These are phyloP conservation scores for Polydrusus pterygomalis DNA, from an alignment of 2,888 invertebrate genomes.

Conservation along the genomic window DNA sequence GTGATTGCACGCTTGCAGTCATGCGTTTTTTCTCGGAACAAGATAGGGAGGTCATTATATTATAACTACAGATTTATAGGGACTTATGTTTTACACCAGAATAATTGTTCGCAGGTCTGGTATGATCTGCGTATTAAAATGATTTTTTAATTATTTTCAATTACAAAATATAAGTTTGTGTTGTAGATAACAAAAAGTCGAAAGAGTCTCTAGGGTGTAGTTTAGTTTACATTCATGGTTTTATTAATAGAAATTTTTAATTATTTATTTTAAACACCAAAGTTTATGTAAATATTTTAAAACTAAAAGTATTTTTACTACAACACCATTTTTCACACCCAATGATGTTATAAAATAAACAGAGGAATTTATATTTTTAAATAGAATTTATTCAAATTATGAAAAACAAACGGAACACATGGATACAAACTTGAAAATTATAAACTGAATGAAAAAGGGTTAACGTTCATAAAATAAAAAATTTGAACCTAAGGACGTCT, in stretches of 20 bases:
- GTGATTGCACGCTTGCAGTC: slow-evolving; percentile 50
- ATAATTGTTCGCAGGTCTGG: slow-evolving; percentile 39
- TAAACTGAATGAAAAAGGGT: background rate
- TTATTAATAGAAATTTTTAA: slow-evolving; percentile 46
- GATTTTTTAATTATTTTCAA: background rate
- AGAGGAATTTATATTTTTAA: background rate
- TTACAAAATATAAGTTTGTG: no score
- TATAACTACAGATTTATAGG: slow-evolving; percentile 54
- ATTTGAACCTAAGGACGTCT: background rate
- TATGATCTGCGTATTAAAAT: no score
- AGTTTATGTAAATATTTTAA: slow-evolving; percentile 37
- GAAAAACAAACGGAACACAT: slow-evolving; percentile 10
- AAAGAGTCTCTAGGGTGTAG: slow-evolving; percentile 1
- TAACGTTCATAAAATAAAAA: background rate
- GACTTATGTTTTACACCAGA: slow-evolving; percentile 47
- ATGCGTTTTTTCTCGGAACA: slow-evolving; percentile 47
- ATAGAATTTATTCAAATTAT: slow-evolving; percentile 20
- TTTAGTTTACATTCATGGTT: slow-evolving; percentile 25
- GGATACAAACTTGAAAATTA: background rate
- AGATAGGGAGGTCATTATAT: slow-evolving; percentile 54
- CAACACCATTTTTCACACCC: slow-evolving; percentile 17
- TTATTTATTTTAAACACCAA: slow-evolving; percentile 41
- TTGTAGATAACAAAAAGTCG: background rate
- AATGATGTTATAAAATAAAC: slow-evolving; percentile 12
- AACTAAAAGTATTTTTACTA: slow-evolving; percentile 34